Conservation (phyloP, 2,113 vertebrate genomes). For the Dermatemys mawii region DNA sequence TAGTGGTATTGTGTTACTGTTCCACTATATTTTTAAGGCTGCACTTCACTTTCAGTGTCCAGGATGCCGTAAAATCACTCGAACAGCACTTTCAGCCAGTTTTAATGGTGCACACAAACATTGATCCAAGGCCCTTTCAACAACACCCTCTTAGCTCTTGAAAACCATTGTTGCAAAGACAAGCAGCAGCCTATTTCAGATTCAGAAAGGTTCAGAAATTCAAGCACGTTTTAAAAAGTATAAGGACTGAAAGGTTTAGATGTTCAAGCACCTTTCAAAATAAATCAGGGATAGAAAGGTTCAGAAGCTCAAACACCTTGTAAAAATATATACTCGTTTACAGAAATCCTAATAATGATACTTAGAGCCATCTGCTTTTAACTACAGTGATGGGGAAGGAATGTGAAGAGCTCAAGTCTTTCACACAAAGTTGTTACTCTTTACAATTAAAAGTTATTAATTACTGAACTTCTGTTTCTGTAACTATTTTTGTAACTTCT, state of each 20-base stretch:
- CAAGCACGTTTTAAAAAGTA: neutral
- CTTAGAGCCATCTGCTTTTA: neutral
- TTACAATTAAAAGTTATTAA: neutral
- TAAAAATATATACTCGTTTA: neutral
- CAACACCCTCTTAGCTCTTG: neutral
- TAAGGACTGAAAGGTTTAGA: too few relatives aligned
- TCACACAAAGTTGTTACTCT: neutral
- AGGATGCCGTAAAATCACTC: neutral
- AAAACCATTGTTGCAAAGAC: neutral
- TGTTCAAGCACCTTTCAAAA: too few relatives aligned
- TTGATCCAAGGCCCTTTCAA: neutral
- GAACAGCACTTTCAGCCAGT: neutral
- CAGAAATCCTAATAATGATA: neutral
- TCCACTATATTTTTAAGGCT: neutral
- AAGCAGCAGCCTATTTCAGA: neutral
- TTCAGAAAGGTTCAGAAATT: neutral
- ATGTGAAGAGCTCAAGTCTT: neutral
- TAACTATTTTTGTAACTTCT: neutral
- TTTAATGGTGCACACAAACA: neutral
- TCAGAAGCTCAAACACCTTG: neutral
- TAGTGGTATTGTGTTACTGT: neutral
- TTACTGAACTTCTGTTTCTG: too few relatives aligned
- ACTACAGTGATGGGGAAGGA: neutral
- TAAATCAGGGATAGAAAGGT: neutral
- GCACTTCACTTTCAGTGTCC: neutral